phyloP scores from a whole-genome alignment of 2,797 vertebrate genomes.

The Spinibarbus caldwelli region DNA sequence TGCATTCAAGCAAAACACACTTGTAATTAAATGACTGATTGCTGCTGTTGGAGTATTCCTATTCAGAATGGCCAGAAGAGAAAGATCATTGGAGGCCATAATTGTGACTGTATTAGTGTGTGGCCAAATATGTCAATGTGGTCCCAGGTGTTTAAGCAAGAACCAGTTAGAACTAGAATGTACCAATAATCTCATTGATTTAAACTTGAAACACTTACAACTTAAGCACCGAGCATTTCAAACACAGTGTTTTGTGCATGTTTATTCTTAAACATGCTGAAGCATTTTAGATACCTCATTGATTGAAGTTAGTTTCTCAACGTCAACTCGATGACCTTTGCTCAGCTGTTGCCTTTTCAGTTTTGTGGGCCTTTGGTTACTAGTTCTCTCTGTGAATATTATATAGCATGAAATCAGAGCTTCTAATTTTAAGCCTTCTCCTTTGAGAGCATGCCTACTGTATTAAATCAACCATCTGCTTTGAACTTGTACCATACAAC shows the following conservation, averaged over 20 bases:
- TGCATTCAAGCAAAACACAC: neutral
- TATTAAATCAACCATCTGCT: conserved; percentile 17
- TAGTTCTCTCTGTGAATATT: neutral
- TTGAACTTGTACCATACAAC: conserved; percentile 29
- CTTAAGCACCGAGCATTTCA: conserved; percentile 16
- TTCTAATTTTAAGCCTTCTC: conserved; percentile 13
- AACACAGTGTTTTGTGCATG: neutral
- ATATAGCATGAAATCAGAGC: neutral
- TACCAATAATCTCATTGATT: conserved; percentile 16
- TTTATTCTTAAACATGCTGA: conserved; percentile 21
- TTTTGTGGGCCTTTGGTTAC: neutral
- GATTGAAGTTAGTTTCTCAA: neutral
- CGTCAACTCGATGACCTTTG: neutral
- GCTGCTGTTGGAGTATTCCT: neutral
- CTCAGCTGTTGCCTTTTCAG: conserved; percentile 6
- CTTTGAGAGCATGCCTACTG: conserved; percentile 26
- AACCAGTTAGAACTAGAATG: neutral
- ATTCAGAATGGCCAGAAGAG: neutral
- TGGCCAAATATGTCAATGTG: neutral
- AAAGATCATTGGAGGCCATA: neutral
- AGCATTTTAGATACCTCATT: conserved; percentile 24
- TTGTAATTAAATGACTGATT: neutral
- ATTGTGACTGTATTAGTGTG: neutral
- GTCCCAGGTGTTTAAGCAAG: neutral
- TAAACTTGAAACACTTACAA: conserved; percentile 37